Evolutionary conservation across 2,113 vertebrate species (phyloP).

Genomic region (Poeciliopsis retropinna): DNA sequence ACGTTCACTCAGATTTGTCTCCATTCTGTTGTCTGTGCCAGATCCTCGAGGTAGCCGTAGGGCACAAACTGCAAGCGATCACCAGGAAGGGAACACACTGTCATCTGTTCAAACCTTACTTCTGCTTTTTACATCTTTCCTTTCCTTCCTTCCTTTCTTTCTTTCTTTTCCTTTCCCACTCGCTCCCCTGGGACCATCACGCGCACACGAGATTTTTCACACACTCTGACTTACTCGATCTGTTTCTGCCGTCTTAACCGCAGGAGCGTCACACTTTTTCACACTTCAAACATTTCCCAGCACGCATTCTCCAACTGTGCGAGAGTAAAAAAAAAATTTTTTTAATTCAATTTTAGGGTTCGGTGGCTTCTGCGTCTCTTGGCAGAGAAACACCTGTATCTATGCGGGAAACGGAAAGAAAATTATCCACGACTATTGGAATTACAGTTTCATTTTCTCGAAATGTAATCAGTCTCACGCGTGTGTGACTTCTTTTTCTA

Average conservation of each 20-base stretch:
- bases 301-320: neutral
- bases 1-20: conserved; percentile 23
- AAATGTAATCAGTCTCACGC: conserved; percentile 12
- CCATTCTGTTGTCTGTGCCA: conserved; percentile 33
- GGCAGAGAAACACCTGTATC: neutral
- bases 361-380: neutral
- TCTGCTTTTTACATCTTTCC: neutral
- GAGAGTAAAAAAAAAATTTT: neutral
- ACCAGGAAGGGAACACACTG: conserved; percentile 29
- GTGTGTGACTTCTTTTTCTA: conserved; percentile 3
- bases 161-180: conserved; percentile 10
- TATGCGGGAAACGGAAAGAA: neutral
- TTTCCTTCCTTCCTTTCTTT: conserved; percentile 9
- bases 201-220: conserved; percentile 44
- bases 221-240: conserved; percentile 7
- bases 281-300: neutral
- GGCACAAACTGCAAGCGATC: conserved; percentile 56
- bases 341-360: neutral
- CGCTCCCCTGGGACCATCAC: conserved; percentile 11
- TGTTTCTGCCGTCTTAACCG: neutral
- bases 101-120: conserved; percentile 23
- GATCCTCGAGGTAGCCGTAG: conserved; percentile 49
- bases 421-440: conserved; percentile 25
- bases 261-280: conserved; percentile 12
- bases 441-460: conserved; percentile 17